These are phyloP conservation scores for Oceanodroma leucorhoa DNA, from an alignment of 2,797 vertebrate species.

Conservation along the genomic window DNA sequence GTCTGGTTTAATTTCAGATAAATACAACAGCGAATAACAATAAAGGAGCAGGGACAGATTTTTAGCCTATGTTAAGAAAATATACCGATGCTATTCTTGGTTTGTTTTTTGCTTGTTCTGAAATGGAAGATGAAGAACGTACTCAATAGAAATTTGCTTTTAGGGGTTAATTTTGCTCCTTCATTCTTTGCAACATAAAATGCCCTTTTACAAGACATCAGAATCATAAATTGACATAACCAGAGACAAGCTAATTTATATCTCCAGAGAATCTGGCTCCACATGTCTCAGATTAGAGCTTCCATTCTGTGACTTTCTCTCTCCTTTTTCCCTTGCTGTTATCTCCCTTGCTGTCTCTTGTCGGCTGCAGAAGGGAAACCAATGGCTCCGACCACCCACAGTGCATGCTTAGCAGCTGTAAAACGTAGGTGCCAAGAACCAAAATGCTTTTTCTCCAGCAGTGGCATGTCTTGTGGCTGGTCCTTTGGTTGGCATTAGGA, in stretches of 20 bases:
- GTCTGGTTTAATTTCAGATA: background rate
- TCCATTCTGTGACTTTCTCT: background rate
- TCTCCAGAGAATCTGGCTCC: background rate
- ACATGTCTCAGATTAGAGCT: background rate
- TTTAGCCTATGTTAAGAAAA: background rate
- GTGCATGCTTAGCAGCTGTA: background rate
- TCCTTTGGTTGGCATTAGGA: background rate
- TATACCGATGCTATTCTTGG: background rate
- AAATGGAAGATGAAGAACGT: background rate
- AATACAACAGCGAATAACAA: background rate
- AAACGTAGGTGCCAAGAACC: background rate
- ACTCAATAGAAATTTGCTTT: background rate
- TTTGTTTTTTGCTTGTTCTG: background rate
- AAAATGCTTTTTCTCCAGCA: background rate
- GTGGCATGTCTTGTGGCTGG: background rate
- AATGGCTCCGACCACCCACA: constrained; percentile 3
- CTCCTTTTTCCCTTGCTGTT: background rate
- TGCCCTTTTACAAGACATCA: background rate
- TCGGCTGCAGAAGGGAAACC: background rate
- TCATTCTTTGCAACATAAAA: fast-evolving
- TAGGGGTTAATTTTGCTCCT: background rate
- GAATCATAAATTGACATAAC: background rate
- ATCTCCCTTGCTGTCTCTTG: constrained; percentile 22
- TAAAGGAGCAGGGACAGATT: background rate
- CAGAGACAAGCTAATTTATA: background rate